phyloP scores from a whole-genome alignment of 2,888 invertebrate genomes.

The Cryptops parisi region DNA sequence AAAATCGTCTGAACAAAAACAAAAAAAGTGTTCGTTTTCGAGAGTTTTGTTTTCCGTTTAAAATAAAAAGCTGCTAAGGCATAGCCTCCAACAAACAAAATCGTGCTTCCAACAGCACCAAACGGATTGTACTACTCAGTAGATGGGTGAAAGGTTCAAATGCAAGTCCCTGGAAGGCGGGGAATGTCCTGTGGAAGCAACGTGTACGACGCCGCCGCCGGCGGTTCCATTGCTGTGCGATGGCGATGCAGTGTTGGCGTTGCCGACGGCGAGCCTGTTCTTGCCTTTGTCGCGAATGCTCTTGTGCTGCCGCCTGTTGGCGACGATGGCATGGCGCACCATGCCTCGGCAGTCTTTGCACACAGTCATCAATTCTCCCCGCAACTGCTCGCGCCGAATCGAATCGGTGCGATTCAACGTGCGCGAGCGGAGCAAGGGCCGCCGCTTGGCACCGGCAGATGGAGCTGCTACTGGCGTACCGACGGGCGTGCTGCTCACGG shows the following conservation, averaged over 20 bases:
- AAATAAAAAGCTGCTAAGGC: too few species aligned
- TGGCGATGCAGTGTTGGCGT: neutral
- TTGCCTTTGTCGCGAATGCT: neutral
- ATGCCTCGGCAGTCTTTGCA: constrained; percentile 90
- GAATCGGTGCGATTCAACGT: constrained; percentile 28
- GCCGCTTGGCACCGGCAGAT: constrained; percentile 35
- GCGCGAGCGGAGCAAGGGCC: constrained; percentile 44
- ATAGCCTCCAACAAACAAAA: too few species aligned
- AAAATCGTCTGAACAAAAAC: too few species aligned
- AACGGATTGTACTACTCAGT: neutral
- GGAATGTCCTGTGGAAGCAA: neutral
- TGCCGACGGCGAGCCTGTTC: neutral
- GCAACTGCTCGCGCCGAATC: constrained; percentile 23
- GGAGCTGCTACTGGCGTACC: constrained; percentile 9
- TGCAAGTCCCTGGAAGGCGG: constrained; percentile 15
- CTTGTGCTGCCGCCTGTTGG: constrained; percentile 9
- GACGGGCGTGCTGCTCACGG: constrained; percentile 5
- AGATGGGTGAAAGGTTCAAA: constrained; percentile 14
- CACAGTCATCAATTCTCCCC: constrained; percentile 64
- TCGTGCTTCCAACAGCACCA: too few species aligned
- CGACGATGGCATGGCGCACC: constrained; percentile 81
- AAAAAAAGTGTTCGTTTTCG: too few species aligned
- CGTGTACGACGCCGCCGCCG: too few species aligned
- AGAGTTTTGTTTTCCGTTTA: too few species aligned
- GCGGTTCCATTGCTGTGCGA: neutral